Evolutionary conservation across 2,797 vertebrate species (phyloP).

Genomic region (Phoxinus dragarum): DNA sequence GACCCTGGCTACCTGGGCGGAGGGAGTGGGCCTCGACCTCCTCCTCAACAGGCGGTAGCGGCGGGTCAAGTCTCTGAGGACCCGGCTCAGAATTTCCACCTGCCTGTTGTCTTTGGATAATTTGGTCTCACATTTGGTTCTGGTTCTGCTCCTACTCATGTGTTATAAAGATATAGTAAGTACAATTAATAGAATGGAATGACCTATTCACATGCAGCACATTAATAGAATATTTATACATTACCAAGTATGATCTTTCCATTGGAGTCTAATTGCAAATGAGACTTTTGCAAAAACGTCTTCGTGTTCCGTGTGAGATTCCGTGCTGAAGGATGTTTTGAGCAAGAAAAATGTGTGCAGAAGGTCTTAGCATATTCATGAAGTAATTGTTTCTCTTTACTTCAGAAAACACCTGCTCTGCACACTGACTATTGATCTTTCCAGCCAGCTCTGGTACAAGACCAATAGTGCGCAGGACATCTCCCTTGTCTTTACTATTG

Average conservation of each 20-base stretch:
- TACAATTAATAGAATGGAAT: background rate
- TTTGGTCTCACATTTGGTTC: background rate
- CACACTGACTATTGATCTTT: background rate
- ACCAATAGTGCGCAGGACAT: background rate
- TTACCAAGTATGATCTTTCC: background rate
- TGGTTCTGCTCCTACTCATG: background rate
- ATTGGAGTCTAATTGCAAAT: background rate
- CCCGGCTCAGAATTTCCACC: no score
- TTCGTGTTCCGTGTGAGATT: background rate
- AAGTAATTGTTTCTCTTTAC: slow-evolving; percentile 3
- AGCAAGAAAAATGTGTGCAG: background rate
- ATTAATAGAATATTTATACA: background rate
- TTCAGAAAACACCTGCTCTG: background rate
- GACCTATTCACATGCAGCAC: background rate
- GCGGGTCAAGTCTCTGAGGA: no score
- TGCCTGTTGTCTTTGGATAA: background rate
- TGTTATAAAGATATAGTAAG: background rate
- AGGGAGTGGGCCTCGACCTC: no score
- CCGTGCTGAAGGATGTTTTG: background rate
- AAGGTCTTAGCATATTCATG: background rate
- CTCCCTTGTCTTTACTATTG: background rate
- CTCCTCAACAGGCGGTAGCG: no score
- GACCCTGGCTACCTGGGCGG: no score
- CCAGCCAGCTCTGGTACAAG: slow-evolving; percentile 2
- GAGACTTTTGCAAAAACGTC: background rate